Conservation (phyloP, 2,888 invertebrate genomes). For the Temnothorax unifasciatus region DNA sequence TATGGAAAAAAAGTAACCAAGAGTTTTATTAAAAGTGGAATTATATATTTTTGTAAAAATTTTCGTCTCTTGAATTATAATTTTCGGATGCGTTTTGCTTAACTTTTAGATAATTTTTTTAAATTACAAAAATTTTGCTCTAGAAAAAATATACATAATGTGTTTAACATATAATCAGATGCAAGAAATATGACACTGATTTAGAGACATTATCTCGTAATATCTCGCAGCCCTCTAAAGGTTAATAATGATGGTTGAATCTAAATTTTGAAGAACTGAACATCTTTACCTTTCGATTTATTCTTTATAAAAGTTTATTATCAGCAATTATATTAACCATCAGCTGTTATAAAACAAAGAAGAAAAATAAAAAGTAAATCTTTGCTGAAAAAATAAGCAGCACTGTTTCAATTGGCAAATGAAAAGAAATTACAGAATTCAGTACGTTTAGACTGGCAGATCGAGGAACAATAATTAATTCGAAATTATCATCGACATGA, state of each 20-base stretch:
- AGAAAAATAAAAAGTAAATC: background rate
- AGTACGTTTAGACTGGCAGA: background rate
- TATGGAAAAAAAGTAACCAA: background rate
- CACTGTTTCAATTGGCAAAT: background rate
- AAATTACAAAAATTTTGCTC: no score
- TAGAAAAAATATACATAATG: no score
- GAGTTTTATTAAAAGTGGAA: background rate
- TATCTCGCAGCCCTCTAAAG: no score
- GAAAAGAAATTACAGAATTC: background rate
- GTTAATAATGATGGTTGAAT: background rate
- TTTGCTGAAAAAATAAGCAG: background rate
- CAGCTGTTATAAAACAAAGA: background rate
- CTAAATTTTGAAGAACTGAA: background rate
- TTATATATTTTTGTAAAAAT: background rate
- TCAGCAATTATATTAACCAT: background rate
- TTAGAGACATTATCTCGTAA: no score
- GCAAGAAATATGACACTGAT: background rate
- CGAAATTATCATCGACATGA: constrained; percentile 47
- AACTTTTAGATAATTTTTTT: background rate
- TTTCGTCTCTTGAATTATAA: background rate
- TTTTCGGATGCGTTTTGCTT: background rate
- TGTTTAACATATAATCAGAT: no score
- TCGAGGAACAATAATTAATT: constrained; percentile 56
- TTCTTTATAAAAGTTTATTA: background rate
- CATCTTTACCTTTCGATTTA: background rate